A percentile compares a stretch with the other conserved stretches of the same genome.
Evolutionary conservation across 2,113 vertebrate species (phyloP).

Genomic region (Smithornis capensis): DNA sequence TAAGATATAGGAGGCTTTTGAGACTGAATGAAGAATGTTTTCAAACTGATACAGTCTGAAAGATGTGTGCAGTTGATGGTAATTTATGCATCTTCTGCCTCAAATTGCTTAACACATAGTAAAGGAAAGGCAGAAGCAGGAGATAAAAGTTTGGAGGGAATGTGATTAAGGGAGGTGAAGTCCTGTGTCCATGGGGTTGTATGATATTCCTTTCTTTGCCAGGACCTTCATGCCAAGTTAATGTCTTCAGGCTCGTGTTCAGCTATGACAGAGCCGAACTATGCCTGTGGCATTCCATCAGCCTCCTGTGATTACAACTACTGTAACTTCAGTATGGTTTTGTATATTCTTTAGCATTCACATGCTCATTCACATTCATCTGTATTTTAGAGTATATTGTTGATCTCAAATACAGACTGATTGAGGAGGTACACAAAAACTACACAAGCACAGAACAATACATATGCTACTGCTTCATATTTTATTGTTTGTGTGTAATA

Average conservation of each 20-base stretch:
- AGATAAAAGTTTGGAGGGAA: background rate
- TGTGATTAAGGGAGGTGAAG: background rate
- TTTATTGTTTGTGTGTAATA: background rate
- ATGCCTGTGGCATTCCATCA: background rate
- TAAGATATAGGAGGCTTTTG: background rate
- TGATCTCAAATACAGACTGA: background rate
- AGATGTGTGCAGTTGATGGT: background rate
- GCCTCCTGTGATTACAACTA: background rate
- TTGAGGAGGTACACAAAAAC: background rate
- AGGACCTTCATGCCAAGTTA: background rate
- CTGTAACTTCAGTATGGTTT: background rate
- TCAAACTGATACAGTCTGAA: background rate
- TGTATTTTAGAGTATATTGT: background rate
- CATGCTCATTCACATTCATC: background rate
- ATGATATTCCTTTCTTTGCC: background rate
- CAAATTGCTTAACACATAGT: background rate
- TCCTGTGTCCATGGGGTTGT: background rate
- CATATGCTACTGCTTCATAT: background rate
- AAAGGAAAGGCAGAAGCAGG: background rate
- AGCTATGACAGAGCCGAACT: background rate
- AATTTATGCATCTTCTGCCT: background rate
- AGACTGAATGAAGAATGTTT: background rate
- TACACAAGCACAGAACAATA: background rate
- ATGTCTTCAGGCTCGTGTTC: background rate
- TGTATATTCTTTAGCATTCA: fast-evolving